Evolutionary conservation across 2,888 invertebrate species (phyloP).

Genomic region (Micoletzkya japonica): DNA sequence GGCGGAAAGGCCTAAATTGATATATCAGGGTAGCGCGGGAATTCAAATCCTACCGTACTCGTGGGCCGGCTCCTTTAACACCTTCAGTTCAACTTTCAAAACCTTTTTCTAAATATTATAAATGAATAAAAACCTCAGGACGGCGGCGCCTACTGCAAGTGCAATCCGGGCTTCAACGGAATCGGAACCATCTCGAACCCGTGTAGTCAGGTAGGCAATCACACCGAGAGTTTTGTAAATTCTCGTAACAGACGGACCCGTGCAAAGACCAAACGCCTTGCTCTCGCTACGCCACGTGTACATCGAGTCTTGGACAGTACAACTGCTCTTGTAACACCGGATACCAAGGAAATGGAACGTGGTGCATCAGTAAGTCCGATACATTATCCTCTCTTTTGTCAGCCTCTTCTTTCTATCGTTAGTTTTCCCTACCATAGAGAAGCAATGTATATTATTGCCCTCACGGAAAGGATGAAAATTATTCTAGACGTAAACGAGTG

Average conservation of each 20-base stretch:
- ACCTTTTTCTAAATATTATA: not conserved
- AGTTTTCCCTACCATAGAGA: no score
- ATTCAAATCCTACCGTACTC: no score
- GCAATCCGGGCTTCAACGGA: constrained; percentile 17
- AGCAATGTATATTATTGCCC: no score
- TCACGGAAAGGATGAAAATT: no score
- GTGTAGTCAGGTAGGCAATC: not conserved
- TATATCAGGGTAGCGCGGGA: no score
- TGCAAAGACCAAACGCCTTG: constrained; percentile 17
- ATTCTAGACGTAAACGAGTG: constrained; percentile 27
- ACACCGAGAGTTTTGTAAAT: not conserved
- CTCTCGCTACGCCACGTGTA: constrained; percentile 16
- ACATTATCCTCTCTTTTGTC: not conserved
- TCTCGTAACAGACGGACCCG: not conserved
- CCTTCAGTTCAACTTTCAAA: not conserved
- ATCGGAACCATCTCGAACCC: constrained; percentile 23
- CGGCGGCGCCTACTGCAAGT: constrained; percentile 27
- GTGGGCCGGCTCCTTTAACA: no score
- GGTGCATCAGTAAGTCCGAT: constrained; percentile 24
- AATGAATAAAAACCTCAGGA: not conserved
- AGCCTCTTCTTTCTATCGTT: no score
- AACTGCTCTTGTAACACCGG: constrained; percentile 26
- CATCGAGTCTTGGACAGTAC: not conserved
- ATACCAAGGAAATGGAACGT: constrained; percentile 25
- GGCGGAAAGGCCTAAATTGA: no score